Percentiles rank a stretch among this genome's conserved stretches.
Evolutionary conservation across 2,888 invertebrate genomes (phyloP).

Genomic region (Diadegma fenestrale): DNA sequence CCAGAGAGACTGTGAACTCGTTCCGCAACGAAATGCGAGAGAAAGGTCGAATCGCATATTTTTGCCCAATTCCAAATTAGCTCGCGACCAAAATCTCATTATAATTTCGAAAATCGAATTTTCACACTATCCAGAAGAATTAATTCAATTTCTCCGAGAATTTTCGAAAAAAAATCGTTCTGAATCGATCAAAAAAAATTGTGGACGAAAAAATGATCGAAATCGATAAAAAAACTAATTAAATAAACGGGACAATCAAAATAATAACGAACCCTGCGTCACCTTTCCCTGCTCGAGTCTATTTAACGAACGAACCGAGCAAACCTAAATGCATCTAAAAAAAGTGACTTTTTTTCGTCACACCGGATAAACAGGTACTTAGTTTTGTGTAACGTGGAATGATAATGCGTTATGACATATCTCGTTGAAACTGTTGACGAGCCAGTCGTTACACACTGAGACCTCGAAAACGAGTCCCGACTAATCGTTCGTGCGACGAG

Average conservation of each 20-base stretch:
- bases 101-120: background rate
- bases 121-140: background rate
- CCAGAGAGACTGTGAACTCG: background rate
- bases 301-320: background rate
- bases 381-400: constrained; percentile 40
- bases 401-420: constrained; percentile 62
- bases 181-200: background rate
- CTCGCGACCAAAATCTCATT: background rate
- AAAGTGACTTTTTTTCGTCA: constrained; percentile 9
- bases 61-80: background rate
- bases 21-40: background rate
- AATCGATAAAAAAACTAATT: background rate
- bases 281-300: background rate
- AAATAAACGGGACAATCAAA: background rate
- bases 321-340: background rate
- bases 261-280: background rate
- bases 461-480: constrained; percentile 60
- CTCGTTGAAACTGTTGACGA: constrained; percentile 37
- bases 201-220: background rate
- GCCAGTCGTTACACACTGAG: constrained; percentile 35
- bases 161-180: background rate
- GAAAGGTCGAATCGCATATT: background rate
- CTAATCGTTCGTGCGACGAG: constrained; percentile 55
- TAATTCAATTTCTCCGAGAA: background rate
- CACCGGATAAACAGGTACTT: constrained; percentile 41